A percentile compares a stretch with the other conserved stretches of the same genome.
Conservation (phyloP, 2,888 invertebrate species). For the Drepana falcataria region DNA sequence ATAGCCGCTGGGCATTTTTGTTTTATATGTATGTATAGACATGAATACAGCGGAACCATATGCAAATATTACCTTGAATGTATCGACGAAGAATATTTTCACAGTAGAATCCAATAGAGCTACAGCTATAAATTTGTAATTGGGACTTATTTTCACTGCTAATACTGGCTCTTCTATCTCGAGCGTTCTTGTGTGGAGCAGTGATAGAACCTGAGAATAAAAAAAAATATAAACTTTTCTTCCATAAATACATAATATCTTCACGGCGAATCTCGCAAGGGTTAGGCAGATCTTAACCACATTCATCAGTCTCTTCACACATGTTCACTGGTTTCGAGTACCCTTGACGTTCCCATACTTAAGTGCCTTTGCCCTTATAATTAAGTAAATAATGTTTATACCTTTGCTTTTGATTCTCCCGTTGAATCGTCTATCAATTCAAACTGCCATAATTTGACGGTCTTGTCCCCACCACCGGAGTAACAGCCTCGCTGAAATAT, state of each 20-base stretch:
- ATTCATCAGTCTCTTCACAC: too few relatives aligned
- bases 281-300: too few relatives aligned
- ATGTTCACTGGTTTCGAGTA: too few relatives aligned
- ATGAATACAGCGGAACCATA: too few relatives aligned
- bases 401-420: conserved; percentile 80
- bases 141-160: conserved; percentile 89
- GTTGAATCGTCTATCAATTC: conserved; percentile 86
- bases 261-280: too few relatives aligned
- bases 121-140: conserved; percentile 92
- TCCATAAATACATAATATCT: too few relatives aligned
- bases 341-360: too few relatives aligned
- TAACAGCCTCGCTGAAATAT: conserved; percentile 84
- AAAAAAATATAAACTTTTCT: conserved; percentile 1
- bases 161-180: conserved; percentile 93
- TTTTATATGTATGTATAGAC: too few relatives aligned
- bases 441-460: conserved; percentile 96
- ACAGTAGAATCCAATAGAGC: conserved; percentile 95
- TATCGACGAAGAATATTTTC: conserved; percentile 95
- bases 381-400: conserved; percentile 13
- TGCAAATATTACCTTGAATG: conserved; percentile 85
- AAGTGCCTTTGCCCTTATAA: too few relatives aligned
- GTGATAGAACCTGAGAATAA: conserved; percentile 80
- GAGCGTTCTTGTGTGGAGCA: conserved; percentile 88
- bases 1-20: too few relatives aligned
- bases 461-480: conserved; percentile 92